Evolutionary conservation across 2,797 vertebrate species (phyloP).

Genomic region (Linurgus olivaceus): DNA sequence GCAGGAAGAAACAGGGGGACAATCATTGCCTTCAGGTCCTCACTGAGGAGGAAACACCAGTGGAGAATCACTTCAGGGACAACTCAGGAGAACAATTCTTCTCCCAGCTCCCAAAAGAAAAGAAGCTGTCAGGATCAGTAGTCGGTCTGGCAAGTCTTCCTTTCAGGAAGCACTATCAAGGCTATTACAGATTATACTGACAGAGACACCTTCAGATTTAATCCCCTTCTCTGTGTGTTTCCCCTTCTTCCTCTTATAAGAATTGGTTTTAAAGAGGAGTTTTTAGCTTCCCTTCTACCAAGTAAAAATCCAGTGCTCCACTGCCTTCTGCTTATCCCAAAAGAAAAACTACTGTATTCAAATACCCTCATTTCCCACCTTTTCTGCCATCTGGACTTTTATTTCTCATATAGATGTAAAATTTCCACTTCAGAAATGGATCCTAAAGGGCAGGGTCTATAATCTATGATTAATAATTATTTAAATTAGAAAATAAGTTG

Average conservation of each 20-base stretch:
- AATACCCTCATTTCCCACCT: background rate
- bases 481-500: background rate
- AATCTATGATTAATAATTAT: background rate
- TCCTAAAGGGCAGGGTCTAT: background rate
- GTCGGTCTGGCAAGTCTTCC: background rate
- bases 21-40: background rate
- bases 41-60: background rate
- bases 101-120: background rate
- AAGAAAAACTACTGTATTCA: background rate
- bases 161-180: background rate
- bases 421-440: background rate
- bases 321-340: background rate
- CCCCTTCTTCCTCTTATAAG: background rate
- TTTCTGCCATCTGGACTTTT: background rate
- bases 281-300: background rate
- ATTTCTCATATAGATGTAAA: accelerated
- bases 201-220: background rate
- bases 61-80: background rate
- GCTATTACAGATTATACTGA: background rate
- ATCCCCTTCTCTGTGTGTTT: background rate
- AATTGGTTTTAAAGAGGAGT: background rate
- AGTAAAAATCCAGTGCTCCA: background rate
- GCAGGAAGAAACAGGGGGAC: background rate
- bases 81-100: background rate
- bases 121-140: background rate